A percentile compares a stretch with the other conserved stretches of the same genome.
phyloP scores from a whole-genome alignment of 2,888 invertebrate genomes.

The Sphecodes monilicornis region DNA sequence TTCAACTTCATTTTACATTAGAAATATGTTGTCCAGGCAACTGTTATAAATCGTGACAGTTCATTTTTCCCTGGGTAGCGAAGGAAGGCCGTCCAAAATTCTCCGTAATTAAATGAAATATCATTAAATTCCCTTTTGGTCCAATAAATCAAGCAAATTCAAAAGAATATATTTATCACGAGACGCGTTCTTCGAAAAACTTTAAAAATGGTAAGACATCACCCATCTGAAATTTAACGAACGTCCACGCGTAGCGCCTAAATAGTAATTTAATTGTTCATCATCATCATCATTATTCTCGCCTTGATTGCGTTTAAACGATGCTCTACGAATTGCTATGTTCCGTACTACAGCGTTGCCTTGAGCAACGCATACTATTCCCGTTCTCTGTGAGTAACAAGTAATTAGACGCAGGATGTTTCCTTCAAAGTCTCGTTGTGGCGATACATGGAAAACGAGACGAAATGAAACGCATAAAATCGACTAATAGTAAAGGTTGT shows the following conservation, averaged over 20 bases:
- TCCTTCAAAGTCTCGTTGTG: background rate
- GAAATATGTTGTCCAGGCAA: constrained; percentile 57
- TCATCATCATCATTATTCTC: background rate
- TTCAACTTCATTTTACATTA: background rate
- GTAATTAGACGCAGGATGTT: background rate
- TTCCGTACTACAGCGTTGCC: background rate
- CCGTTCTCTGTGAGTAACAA: background rate
- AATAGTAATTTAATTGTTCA: background rate
- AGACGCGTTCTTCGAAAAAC: constrained; percentile 9
- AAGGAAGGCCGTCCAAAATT: constrained; percentile 67
- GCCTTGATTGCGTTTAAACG: background rate
- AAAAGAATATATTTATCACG: constrained; percentile 40
- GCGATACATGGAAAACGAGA: background rate
- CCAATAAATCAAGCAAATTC: constrained; percentile 33
- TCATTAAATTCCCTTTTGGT: constrained; percentile 42
- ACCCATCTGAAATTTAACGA: background rate
- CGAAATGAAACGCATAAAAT: background rate
- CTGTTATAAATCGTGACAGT: constrained; percentile 56
- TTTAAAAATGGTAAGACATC: constrained; percentile 59
- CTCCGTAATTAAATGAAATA: constrained; percentile 59
- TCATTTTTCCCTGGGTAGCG: constrained; percentile 50
- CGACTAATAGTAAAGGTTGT: background rate
- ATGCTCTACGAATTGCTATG: background rate
- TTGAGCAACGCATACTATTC: background rate
- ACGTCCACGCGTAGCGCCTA: background rate